Evolutionary conservation across 2,113 vertebrate genomes (phyloP).

Genomic region (Scomber colias): DNA sequence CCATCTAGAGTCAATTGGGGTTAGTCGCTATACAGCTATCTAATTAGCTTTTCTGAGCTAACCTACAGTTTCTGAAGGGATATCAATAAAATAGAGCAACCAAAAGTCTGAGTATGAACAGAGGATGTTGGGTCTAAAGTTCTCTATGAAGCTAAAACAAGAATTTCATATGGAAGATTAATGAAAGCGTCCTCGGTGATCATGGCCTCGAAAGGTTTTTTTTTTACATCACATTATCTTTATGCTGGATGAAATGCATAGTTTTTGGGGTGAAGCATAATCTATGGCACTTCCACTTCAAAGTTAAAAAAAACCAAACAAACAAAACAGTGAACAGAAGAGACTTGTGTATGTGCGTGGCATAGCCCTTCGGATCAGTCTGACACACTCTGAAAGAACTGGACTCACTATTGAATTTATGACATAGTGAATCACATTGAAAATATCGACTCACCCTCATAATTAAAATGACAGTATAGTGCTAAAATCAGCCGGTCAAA

Average conservation of each 20-base stretch:
- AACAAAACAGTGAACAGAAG: slow-evolving; percentile 34
- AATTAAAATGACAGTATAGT: no score
- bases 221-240: not conserved
- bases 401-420: not conserved
- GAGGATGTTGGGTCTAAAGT: no score
- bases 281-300: slow-evolving; percentile 52
- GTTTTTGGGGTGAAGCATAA: not conserved
- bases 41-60: no score
- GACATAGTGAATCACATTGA: not conserved
- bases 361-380: slow-evolving; percentile 76
- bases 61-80: no score
- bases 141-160: no score
- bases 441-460: not conserved
- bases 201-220: not conserved
- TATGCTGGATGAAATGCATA: slow-evolving; percentile 52
- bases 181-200: slow-evolving; percentile 21
- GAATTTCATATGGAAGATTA: not conserved
- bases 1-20: no score
- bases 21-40: no score
- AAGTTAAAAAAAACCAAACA: slow-evolving; percentile 10
- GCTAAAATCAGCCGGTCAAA: no score
- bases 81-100: no score
- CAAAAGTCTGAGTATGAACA: no score
- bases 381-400: slow-evolving; percentile 14
- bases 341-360: slow-evolving; percentile 5